Conservation (phyloP, 2,113 vertebrate species). For the Callipepla californica region DNA sequence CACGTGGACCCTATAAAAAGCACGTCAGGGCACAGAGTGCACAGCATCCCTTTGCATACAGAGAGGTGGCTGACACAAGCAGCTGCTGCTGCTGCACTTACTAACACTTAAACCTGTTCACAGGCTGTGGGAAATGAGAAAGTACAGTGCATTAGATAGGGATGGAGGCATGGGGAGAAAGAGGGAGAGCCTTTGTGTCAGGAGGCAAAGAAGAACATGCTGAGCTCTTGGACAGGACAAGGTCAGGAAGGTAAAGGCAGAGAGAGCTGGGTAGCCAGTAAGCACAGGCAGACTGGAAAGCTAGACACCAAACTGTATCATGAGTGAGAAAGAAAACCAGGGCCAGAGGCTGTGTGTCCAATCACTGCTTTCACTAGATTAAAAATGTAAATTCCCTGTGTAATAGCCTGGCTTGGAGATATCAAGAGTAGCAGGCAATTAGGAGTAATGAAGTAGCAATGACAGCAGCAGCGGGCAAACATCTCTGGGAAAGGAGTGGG, state of each 20-base stretch:
- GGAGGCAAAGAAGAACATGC: neutral
- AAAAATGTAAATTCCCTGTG: conserved; percentile 38
- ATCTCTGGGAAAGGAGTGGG: neutral
- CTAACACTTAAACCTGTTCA: neutral
- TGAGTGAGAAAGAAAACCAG: conserved; percentile 29
- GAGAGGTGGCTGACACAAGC: neutral
- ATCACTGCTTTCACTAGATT: conserved; percentile 20
- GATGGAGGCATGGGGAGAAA: neutral
- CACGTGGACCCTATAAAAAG: neutral
- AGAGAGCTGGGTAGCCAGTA: neutral
- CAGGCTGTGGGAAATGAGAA: neutral
- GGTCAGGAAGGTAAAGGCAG: neutral
- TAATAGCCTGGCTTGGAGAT: neutral
- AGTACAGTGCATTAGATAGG: neutral
- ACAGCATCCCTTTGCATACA: neutral
- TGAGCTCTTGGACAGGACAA: neutral
- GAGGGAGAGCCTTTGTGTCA: neutral
- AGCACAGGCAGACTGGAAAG: neutral
- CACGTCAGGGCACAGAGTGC: neutral
- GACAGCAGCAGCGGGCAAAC: conserved; percentile 12
- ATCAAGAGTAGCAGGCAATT: conserved; percentile 6
- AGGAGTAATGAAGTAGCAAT: neutral
- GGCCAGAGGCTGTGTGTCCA: neutral
- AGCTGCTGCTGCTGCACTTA: neutral
- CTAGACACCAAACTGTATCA: neutral